Base-by-base conservation (phyloP, 1,140 invertebrate genomes). In the Procambarus clarkii region DNA sequence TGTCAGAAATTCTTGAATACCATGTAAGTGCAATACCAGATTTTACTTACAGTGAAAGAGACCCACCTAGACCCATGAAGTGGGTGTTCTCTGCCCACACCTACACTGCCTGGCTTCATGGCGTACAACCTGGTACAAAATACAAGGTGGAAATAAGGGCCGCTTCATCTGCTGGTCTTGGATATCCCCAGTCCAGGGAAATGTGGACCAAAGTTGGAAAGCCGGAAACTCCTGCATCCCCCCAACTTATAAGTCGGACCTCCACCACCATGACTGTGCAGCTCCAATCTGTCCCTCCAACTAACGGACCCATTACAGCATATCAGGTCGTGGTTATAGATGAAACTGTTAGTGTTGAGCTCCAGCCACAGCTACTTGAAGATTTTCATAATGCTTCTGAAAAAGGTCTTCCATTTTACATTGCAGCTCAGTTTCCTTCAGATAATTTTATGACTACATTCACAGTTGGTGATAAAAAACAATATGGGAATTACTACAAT, bases 401-500 rank as follows among this genome's bases (percentile, higher is more conserved):
- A 92, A 95, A 96, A 92, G 96, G 95, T 18, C 93, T 96, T 7
- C 96, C 96, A 21, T 98, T 97, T 94, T 98, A 98, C 93, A 96
- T 98, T 54, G 96, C 97, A 34, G 98, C 96, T 2, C 96, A 97
- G 94, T 95, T 98, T 86, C 95, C 95, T 78, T 95, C 95, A 21
- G 94, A 95, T 64, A 91, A 90, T 69, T 93, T 92, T 88, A 69
- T 89, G 93, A 84, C 85, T 86, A 95, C 95, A 45, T 98, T 98
- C 95, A 95, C 95, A 7, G 96, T 98, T 77, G 98, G 98, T 18
- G 96, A 98, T 95, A 96, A 96, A 44, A 95, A 95, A 83, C 96
- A 95, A 8, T 97, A 98, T 94, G 97, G 97, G 91, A 96, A 96
- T 0, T 98, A 96, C 94, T 96, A 96, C 86, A 98, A 98, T 95